phyloP scores from a whole-genome alignment of 2,888 invertebrate species.

The Eulithis prunata region DNA sequence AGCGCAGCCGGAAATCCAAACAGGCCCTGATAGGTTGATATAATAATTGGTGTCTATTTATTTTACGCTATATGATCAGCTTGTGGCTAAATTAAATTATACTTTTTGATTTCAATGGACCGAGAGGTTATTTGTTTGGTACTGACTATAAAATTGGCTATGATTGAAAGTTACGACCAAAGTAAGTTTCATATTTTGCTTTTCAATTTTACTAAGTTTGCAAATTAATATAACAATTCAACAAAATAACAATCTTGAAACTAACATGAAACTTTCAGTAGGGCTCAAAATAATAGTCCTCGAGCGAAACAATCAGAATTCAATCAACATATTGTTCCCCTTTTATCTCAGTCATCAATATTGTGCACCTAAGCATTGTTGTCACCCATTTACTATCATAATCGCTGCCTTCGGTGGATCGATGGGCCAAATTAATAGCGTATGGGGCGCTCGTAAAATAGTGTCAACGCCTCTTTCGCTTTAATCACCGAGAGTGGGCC shows the following conservation, averaged over 20 bases:
- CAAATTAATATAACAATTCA: neutral
- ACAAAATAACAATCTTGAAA: neutral
- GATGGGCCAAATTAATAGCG: constrained; percentile 67
- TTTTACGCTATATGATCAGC: constrained; percentile 29
- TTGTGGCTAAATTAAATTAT: constrained; percentile 8
- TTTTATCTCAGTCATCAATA: constrained; percentile 8
- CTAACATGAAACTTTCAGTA: neutral
- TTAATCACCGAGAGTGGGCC: constrained; percentile 82
- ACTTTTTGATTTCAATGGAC: neutral
- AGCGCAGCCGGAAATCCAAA: constrained; percentile 49
- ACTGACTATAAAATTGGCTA: neutral
- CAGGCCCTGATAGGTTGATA: constrained; percentile 40
- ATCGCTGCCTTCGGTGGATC: constrained; percentile 39
- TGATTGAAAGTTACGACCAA: too few species aligned
- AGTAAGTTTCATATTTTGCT: too few species aligned
- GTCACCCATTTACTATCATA: constrained; percentile 18
- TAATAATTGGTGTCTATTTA: constrained; percentile 28
- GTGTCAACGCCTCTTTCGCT: constrained; percentile 79
- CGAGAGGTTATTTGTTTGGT: neutral
- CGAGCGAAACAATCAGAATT: constrained; percentile 3
- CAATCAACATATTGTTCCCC: constrained; percentile 11
- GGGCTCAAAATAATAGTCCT: neutral
- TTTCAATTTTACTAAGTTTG: too few species aligned
- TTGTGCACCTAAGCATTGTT: constrained; percentile 13
- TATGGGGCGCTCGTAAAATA: constrained; percentile 73